Percentiles rank a stretch among this genome's conserved stretches.
These are phyloP conservation scores for Ametastegia equiseti DNA, from an alignment of 2,888 invertebrate genomes.

Conservation along the genomic window DNA sequence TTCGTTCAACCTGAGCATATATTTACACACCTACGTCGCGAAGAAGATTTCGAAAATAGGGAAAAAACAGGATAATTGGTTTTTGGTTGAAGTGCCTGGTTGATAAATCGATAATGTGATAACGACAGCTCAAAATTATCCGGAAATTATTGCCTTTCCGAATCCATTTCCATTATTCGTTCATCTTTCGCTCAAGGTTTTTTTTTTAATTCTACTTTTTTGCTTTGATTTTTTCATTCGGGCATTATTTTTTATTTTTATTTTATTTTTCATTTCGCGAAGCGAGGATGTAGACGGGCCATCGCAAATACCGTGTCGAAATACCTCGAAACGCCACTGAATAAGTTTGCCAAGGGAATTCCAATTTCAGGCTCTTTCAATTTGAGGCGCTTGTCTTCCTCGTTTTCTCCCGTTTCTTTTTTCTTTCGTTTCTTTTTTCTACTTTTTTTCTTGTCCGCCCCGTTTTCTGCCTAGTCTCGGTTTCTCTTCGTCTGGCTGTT, in stretches of 20 bases:
- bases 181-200: no score
- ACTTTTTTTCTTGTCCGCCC: neutral
- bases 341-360: conserved; percentile 70
- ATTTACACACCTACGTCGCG: neutral
- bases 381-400: conserved; percentile 70
- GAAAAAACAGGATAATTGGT: neutral
- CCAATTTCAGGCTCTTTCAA: conserved; percentile 71
- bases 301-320: conserved; percentile 31
- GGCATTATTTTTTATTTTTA: neutral
- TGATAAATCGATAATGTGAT: no score
- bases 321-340: conserved; percentile 10
- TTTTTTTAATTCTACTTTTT: no score
- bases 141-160: no score
- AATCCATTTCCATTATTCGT: no score
- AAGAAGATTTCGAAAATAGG: neutral
- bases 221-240: no score
- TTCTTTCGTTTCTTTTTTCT: neutral
- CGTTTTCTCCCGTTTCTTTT: conserved; percentile 50
- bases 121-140: no score
- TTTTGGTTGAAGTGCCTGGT: no score
- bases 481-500: neutral
- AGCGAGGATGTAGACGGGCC: neutral
- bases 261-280: neutral
- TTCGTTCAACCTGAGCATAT: neutral
- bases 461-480: conserved; percentile 11